Evolutionary conservation across 2,888 invertebrate genomes (phyloP).

Genomic region (Helicoverpa assulta): DNA sequence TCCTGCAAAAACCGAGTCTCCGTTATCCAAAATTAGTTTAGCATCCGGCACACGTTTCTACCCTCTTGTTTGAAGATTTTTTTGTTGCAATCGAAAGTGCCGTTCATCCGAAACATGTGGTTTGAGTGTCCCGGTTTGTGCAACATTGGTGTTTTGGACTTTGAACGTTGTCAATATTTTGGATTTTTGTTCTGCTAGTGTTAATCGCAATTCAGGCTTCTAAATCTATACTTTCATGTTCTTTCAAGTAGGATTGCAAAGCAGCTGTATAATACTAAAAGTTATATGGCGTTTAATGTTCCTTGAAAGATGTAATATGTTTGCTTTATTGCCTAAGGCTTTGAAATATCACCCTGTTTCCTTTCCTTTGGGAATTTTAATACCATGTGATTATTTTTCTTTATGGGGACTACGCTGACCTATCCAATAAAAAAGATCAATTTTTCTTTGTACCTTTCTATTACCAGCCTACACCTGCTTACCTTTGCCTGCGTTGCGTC

Average conservation of each 20-base stretch:
- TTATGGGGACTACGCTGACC: constrained; percentile 75
- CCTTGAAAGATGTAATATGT: constrained; percentile 29
- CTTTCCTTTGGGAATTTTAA: constrained; percentile 48
- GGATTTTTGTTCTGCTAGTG: background rate
- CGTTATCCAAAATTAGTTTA: constrained; percentile 74
- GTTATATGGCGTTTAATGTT: constrained; percentile 7
- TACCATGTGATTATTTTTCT: constrained; percentile 59
- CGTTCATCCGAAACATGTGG: constrained; percentile 61
- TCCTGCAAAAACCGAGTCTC: constrained; percentile 66
- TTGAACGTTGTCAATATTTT: constrained; percentile 12
- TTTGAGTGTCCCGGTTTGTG: constrained; percentile 37
- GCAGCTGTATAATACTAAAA: constrained; percentile 2
- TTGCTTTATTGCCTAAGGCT: constrained; percentile 34
- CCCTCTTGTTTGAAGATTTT: constrained; percentile 64
- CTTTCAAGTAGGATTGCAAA: background rate
- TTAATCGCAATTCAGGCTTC: no score
- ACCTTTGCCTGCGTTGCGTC: constrained; percentile 80
- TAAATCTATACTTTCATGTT: background rate
- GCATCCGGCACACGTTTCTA: constrained; percentile 75
- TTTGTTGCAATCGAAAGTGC: constrained; percentile 67
- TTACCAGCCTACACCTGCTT: constrained; percentile 85
- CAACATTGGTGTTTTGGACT: constrained; percentile 57
- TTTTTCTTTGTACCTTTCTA: constrained; percentile 82
- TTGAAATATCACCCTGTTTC: constrained; percentile 40
- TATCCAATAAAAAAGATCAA: constrained; percentile 78